A percentile compares a stretch with the other conserved stretches of the same genome.
Evolutionary conservation across 2,888 invertebrate species (phyloP).

Genomic region (Lagria hirta): DNA sequence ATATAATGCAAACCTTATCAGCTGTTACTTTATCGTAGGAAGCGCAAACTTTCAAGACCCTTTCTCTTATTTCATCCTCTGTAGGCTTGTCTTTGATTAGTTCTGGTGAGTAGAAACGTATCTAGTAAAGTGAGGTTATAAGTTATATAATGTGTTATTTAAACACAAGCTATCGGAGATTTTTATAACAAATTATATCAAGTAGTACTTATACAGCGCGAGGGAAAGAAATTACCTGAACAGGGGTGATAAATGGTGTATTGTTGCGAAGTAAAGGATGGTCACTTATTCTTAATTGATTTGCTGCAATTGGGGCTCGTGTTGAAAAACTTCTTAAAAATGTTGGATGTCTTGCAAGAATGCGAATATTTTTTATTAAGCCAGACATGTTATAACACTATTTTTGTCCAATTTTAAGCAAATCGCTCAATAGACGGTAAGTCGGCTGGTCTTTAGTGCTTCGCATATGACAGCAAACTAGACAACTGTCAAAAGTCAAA

Average conservation of each 20-base stretch:
- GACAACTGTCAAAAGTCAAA: too few species aligned
- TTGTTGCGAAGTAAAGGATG: slow-evolving; percentile 1
- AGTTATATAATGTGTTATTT: slow-evolving; percentile 35
- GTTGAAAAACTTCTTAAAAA: slow-evolving; percentile 32
- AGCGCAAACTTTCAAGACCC: slow-evolving; percentile 84
- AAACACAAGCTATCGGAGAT: background rate
- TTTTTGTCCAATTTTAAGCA: slow-evolving; percentile 6
- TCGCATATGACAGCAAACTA: too few species aligned
- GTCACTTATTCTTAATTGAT: slow-evolving; percentile 24
- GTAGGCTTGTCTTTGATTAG: slow-evolving; percentile 58
- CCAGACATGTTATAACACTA: slow-evolving; percentile 34
- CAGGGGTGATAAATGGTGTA: slow-evolving; percentile 3
- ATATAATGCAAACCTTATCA: slow-evolving; percentile 87
- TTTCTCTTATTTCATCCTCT: slow-evolving; percentile 69
- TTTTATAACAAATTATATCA: background rate
- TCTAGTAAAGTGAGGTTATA: slow-evolving; percentile 32
- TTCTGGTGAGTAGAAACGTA: slow-evolving; percentile 47
- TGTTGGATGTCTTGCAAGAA: slow-evolving; percentile 31
- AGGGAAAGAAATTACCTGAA: slow-evolving; percentile 4
- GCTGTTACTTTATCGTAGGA: slow-evolving; percentile 87
- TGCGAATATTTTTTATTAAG: slow-evolving; percentile 36
- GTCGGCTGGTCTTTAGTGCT: too few species aligned
- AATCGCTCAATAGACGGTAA: too few species aligned
- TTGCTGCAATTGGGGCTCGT: slow-evolving; percentile 33
- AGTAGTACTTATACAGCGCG: background rate